phyloP scores from a whole-genome alignment of 2,113 vertebrate genomes.

The Pycnonotus jocosus region DNA sequence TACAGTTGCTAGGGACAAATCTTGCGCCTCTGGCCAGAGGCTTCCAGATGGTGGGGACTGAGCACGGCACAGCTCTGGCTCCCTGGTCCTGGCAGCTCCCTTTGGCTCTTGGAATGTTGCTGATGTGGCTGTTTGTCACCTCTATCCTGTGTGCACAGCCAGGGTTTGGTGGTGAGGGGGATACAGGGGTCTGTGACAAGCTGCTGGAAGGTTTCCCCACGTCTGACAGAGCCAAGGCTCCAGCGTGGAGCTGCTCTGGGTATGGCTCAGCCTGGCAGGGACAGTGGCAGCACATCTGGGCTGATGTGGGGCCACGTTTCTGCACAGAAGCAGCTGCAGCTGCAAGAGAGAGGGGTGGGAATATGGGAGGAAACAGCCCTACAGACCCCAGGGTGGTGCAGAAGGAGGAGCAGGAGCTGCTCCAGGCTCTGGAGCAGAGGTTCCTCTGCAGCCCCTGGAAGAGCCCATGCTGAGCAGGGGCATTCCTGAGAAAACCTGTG shows the following conservation, averaged over 20 bases:
- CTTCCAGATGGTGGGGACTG: not conserved
- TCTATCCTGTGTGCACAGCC: rapidly evolving
- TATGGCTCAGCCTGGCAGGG: rapidly evolving
- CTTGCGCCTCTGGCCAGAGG: not conserved
- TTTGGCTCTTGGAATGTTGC: not conserved
- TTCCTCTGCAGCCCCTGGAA: not conserved
- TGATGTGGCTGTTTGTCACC: not conserved
- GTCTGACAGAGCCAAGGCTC: not conserved
- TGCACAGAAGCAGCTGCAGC: not conserved
- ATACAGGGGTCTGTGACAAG: not conserved
- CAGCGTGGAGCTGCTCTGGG: not conserved
- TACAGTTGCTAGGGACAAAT: not conserved
- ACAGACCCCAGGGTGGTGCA: not conserved
- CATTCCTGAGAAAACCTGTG: rapidly evolving
- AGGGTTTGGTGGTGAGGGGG: not conserved
- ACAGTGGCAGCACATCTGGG: not conserved
- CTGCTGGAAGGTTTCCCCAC: not conserved
- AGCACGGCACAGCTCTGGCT: not conserved
- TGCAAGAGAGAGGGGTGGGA: not conserved
- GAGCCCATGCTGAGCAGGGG: not conserved
- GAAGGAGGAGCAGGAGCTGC: not conserved
- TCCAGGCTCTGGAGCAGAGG: not conserved
- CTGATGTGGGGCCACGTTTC: not conserved
- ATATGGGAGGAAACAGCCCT: rapidly evolving
- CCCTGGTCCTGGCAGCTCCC: not conserved